Evolutionary conservation across 2,113 vertebrate species (phyloP).

Genomic region (Notarius lentiginosus): DNA sequence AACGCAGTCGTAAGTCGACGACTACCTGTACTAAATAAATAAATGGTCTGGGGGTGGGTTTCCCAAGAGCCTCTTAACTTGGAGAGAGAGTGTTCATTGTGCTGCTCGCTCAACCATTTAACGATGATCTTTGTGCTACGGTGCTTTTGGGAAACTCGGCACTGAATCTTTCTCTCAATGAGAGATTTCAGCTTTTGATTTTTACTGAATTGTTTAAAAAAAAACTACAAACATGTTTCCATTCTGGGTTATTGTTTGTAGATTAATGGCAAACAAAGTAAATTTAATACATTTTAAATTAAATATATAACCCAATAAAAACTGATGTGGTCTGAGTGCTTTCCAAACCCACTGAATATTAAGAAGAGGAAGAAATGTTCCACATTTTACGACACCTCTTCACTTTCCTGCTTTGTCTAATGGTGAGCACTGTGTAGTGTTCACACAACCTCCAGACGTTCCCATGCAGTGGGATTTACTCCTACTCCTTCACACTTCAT

Average conservation of each 20-base stretch:
- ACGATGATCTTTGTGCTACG: too few relatives aligned
- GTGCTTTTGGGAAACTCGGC: too few relatives aligned
- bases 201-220: neutral
- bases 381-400: neutral
- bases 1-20: too few relatives aligned
- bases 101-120: too few relatives aligned
- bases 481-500: neutral
- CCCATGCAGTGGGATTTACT: neutral
- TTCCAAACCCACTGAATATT: neutral
- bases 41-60: too few relatives aligned
- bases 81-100: too few relatives aligned
- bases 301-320: constrained; percentile 6
- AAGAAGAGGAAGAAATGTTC: neutral
- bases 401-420: neutral
- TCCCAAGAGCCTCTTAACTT: too few relatives aligned
- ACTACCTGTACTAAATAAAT: neutral
- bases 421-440: neutral
- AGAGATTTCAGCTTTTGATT: neutral
- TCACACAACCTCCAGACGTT: neutral
- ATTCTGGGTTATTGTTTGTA: neutral
- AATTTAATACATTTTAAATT: neutral
- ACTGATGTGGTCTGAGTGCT: neutral
- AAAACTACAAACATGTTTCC: neutral
- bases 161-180: neutral
- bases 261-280: neutral